phyloP scores from a whole-genome alignment of 2,888 invertebrate species.

The Julus scanicus region DNA sequence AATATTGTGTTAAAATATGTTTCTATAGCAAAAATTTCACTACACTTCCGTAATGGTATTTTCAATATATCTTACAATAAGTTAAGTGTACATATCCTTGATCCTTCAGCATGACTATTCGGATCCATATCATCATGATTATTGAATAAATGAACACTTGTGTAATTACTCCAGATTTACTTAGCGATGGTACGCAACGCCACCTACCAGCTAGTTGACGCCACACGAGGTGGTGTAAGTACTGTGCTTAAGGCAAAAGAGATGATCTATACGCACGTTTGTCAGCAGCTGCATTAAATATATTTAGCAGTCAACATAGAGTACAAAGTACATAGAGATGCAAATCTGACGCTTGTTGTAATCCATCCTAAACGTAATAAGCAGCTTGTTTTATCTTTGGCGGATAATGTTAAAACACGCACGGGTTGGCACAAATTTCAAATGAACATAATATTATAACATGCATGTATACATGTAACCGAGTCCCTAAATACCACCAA shows the following conservation, averaged over 20 bases:
- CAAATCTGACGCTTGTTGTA: slow-evolving; percentile 19
- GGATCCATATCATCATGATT: too few relatives aligned
- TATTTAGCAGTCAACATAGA: neutral
- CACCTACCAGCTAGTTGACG: neutral
- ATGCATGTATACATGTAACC: neutral
- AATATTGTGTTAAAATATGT: too few relatives aligned
- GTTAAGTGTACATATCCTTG: too few relatives aligned
- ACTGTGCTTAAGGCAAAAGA: neutral
- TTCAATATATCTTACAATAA: too few relatives aligned
- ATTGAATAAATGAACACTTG: too few relatives aligned
- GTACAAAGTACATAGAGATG: neutral
- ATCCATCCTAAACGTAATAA: neutral
- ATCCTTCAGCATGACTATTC: too few relatives aligned
- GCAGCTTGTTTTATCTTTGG: slow-evolving; percentile 10
- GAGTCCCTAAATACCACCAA: slow-evolving; percentile 18
- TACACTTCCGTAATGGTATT: too few relatives aligned
- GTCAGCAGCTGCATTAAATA: slow-evolving; percentile 11
- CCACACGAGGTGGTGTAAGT: neutral
- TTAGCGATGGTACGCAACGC: neutral
- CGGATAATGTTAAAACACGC: slow-evolving; percentile 11
- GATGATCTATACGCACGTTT: neutral
- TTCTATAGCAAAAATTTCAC: too few relatives aligned
- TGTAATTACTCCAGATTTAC: too few relatives aligned
- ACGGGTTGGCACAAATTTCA: neutral
- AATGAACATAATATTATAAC: slow-evolving; percentile 9